Percentiles rank a stretch among this genome's conserved stretches.
These are phyloP conservation scores for Zaprionus gabonicus DNA, from an alignment of 1,140 invertebrate species.

Conservation along the genomic window DNA sequence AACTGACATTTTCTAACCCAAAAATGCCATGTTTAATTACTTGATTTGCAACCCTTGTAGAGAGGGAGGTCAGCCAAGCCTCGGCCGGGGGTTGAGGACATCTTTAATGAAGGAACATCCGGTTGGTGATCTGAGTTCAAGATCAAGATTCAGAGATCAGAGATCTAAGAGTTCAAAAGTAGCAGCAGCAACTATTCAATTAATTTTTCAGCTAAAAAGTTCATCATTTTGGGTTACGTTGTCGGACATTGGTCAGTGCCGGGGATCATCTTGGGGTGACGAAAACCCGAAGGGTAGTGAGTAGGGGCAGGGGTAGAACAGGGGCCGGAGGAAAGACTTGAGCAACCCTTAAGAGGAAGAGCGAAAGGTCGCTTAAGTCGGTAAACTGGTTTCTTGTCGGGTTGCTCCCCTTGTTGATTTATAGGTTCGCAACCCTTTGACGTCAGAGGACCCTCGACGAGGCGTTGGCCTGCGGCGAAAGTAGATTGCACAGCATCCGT, in stretches of 20 bases:
- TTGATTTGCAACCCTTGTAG: conserved; percentile 44
- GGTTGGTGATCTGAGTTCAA: conserved; percentile 16
- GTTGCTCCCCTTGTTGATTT: conserved; percentile 59
- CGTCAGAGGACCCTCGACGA: neutral
- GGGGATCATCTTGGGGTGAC: conserved; percentile 20
- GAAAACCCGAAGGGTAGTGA: neutral
- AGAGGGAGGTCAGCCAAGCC: conserved; percentile 53
- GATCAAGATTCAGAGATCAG: conserved; percentile 57
- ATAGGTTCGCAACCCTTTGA: conserved; percentile 54
- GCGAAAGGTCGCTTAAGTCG: conserved; percentile 47
- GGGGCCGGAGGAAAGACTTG: conserved; percentile 15
- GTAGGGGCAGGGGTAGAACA: conserved; percentile 24
- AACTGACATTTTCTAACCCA: conserved; percentile 71
- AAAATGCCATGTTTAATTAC: conserved; percentile 51
- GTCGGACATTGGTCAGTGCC: conserved; percentile 54
- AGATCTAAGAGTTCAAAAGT: conserved; percentile 46
- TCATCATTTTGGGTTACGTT: conserved; percentile 51
- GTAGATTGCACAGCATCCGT: conserved; percentile 57
- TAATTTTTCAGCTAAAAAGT: conserved; percentile 70
- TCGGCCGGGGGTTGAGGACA: conserved; percentile 50
- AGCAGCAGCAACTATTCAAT: conserved; percentile 58
- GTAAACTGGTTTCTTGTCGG: conserved; percentile 57
- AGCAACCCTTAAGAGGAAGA: conserved; percentile 26
- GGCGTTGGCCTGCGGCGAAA: conserved; percentile 40
- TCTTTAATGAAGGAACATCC: conserved; percentile 66